Base-by-base conservation (phyloP, 2,888 invertebrate genomes). In the Polymixis flavicincta region DNA sequence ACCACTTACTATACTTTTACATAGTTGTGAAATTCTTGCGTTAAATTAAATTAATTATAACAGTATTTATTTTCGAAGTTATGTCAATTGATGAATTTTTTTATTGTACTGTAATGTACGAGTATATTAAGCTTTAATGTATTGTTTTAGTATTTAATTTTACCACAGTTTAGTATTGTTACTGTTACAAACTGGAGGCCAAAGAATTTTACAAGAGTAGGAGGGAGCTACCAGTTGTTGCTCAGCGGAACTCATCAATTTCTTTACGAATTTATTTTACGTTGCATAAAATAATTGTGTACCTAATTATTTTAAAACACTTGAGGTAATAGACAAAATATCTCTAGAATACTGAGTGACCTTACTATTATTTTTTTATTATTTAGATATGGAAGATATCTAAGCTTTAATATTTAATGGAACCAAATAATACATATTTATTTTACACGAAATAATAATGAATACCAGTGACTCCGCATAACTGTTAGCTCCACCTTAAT, bases 41-140 rank as follows among this genome's bases (percentile, higher is more conserved):
- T 61, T 83, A 84, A 88, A 87, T 84, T 86, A 86, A 80, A 79
- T 81, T 42, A 80, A 64, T 65, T 84, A 70, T 67, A 54, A 73
- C 57, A 71, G 37, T 82, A 84, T 87, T 82, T 88, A 78, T 85
- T 80, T 76, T 69, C 57, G 6, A 52, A 71, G 48, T 72, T 73
- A 71, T 71, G 66, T 75, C 76, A 82, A 73, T 80, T 83, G 55
- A 78, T 85, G 80, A 85, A 82, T 60, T 79, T 78, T 79, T 61
- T 66, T 66, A 63, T 54, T 76, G 42, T 77, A 73, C 54, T 76
- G 48, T 82, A 66, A 75, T 79, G 70, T 87, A 82, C 76, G n/a
- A n/a, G n/a, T n/a, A n/a, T n/a, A 80, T 76, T 85, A 85, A 88
- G 89, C 86, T 89, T 89, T 87, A 88, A 88, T 85, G 76, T 83